Evolutionary conservation across 2,797 vertebrate species (phyloP).

Genomic region (Meriones psammophilus): DNA sequence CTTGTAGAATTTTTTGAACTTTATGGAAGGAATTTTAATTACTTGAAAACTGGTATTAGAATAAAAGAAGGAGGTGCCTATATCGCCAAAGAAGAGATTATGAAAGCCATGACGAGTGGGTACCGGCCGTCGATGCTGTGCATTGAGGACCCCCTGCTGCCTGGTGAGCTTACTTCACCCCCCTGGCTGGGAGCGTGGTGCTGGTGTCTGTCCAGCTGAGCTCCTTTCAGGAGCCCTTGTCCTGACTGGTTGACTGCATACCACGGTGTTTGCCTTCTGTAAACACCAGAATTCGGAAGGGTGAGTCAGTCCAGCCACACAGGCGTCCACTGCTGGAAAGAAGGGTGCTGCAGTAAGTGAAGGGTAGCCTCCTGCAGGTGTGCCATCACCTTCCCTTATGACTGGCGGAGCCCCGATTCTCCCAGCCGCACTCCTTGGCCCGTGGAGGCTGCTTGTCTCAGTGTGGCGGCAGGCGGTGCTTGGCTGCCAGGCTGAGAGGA

Average conservation of each 20-base stretch:
- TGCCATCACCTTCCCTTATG: rapidly evolving
- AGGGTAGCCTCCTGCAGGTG: background rate
- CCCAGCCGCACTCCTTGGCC: too few relatives aligned
- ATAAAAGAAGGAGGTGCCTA: constrained; percentile 98
- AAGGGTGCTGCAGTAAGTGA: background rate
- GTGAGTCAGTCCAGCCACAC: background rate
- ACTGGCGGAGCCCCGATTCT: background rate
- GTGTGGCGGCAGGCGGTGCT: background rate
- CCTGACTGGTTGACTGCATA: background rate
- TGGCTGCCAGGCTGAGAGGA: background rate
- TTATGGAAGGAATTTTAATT: constrained; percentile 99
- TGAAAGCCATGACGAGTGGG: constrained; percentile 97
- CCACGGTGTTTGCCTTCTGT: background rate
- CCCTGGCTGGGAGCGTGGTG: too few relatives aligned
- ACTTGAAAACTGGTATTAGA: constrained; percentile 98
- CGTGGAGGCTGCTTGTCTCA: background rate
- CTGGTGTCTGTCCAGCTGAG: too few relatives aligned
- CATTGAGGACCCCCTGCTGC: constrained; percentile 97
- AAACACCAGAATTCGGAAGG: background rate
- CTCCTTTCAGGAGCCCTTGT: background rate
- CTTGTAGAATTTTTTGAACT: constrained; percentile 99
- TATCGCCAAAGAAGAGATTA: constrained; percentile 98
- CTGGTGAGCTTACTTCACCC: constrained; percentile 89
- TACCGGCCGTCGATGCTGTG: constrained; percentile 98
- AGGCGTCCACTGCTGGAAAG: background rate